Conservation (phyloP, 1,140 invertebrate species). For the Penaeus chinensis region DNA sequence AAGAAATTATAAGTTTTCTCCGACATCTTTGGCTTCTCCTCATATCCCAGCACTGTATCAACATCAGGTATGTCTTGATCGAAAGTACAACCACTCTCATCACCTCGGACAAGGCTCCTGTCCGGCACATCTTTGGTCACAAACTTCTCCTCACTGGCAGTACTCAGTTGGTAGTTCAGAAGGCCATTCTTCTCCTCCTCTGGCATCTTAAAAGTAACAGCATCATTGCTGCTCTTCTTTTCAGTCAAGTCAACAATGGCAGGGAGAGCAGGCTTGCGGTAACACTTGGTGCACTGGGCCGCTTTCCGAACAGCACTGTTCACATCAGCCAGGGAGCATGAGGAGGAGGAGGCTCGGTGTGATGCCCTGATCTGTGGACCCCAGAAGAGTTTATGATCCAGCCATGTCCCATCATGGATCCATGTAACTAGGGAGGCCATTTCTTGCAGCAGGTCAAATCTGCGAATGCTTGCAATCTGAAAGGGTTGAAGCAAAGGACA, state of each 20-base stretch:
- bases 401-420: conserved; percentile 36
- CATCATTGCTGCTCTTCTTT: no score
- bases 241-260: no score
- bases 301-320: background rate
- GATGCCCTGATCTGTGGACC: conserved; percentile 25
- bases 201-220: no score
- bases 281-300: background rate
- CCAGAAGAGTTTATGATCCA: conserved; percentile 32
- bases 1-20: background rate
- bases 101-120: background rate
- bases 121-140: no score
- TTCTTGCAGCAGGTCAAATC: conserved; percentile 30
- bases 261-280: no score
- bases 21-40: background rate
- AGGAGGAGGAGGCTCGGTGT: background rate
- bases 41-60: background rate
- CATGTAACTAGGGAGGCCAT: conserved; percentile 33
- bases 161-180: background rate
- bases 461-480: conserved; percentile 34
- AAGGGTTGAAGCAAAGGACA: background rate
- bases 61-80: conserved; percentile 15
- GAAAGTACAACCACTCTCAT: background rate
- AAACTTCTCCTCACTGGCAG: background rate
- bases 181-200: no score
- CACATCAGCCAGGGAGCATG: background rate